Base-by-base conservation (phyloP, 2,113 vertebrate genomes). In the Caranx melampygus region DNA sequence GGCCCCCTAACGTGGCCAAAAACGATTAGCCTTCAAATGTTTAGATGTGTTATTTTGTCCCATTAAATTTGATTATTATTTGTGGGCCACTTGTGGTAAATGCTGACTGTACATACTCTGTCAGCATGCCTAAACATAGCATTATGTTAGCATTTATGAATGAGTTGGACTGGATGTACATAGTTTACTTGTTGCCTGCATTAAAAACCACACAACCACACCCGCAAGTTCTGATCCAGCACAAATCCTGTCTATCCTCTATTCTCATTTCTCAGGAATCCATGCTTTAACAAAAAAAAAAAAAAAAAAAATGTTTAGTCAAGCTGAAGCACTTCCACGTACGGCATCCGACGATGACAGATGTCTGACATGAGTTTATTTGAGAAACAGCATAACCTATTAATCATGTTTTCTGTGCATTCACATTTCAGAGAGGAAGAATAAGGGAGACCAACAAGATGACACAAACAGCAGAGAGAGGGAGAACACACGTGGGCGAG, bases 391-490 rank as follows among this genome's bases (percentile, higher is more conserved):
- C n/a, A n/a, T 6, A 2, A 70, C 7, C 44, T 20, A 8, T 55
- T 58, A 72, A 64, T 64, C 58, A 55, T 13, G 42, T 65, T 81
- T 70, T 47, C 20, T 52, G 4, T 82, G 12, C 45, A 54, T 80
- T 87, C 14, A 72, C 65, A 51, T 78, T 87, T 60, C 88, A 97
- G 95, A 90, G 90, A 94, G 86, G 94, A 93, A 86, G 90, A 91
- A 57, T 58, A 92, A 82, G 92, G 94, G 3, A 47, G 85, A 52
- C 92, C 94, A 55, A 94, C 94, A 91, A 94, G 93, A 33, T 77
- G 84, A 55, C 88, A 87, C 89, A 87, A 90, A 68, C 95, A 96
- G 78, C 94, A 95, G 80, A 91, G 93, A 93, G 93, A 95, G 90
- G 92, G 95, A 79, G 70, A 83, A 81, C 2, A 4, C 81, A 61